Conservation (phyloP, 2,888 invertebrate species). For the Artemia sp. region DNA sequence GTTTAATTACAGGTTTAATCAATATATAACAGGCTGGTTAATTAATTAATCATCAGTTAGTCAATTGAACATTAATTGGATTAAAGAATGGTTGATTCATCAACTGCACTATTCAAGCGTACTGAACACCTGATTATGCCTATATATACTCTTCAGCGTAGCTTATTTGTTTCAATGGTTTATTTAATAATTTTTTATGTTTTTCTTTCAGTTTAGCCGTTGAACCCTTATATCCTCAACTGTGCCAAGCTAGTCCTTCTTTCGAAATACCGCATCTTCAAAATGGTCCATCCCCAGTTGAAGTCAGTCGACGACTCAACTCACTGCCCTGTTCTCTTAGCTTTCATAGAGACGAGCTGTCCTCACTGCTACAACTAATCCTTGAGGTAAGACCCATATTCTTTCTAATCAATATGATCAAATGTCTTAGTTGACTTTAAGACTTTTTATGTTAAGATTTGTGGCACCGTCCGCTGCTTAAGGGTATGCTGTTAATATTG, state of each 20-base stretch:
- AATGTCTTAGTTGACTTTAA: background rate
- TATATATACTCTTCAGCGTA: too few species aligned
- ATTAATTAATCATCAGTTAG: too few species aligned
- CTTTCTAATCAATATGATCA: conserved; percentile 11
- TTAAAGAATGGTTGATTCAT: too few species aligned
- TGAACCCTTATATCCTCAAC: conserved; percentile 78
- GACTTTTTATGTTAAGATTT: too few species aligned
- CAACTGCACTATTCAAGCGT: too few species aligned
- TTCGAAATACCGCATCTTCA: conserved; percentile 32
- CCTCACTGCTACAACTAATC: conserved; percentile 60
- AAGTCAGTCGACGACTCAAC: conserved; percentile 62
- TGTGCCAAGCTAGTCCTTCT: conserved; percentile 47
- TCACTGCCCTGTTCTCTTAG: conserved; percentile 73
- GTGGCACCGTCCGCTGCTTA: conserved; percentile 8
- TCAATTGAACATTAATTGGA: too few species aligned
- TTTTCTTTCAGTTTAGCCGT: conserved; percentile 57
- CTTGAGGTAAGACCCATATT: conserved; percentile 43
- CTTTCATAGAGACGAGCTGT: conserved; percentile 56
- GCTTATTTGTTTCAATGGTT: too few species aligned
- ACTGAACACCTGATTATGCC: too few species aligned
- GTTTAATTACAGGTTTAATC: too few species aligned
- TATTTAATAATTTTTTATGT: too few species aligned
- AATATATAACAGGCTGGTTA: too few species aligned
- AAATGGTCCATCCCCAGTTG: conserved; percentile 47
- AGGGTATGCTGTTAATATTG: conserved; percentile 9